Percentiles rank a stretch among this genome's conserved stretches.
Evolutionary conservation across 2,888 invertebrate genomes (phyloP).

Genomic region (Drosophila incognita): DNA sequence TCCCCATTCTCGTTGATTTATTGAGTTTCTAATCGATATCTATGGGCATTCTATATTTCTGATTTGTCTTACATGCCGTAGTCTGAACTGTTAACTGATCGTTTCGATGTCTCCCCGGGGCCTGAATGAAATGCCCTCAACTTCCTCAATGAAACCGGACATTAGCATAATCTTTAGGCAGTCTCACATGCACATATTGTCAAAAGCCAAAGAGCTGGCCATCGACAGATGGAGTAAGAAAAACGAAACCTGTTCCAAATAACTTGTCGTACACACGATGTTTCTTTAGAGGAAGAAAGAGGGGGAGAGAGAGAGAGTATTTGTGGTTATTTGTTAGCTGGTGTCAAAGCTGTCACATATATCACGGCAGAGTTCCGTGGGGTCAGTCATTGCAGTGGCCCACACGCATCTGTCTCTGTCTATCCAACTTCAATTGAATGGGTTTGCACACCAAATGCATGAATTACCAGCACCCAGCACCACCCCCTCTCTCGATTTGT

Average conservation of each 20-base stretch:
- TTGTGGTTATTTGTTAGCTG: constrained; percentile 74
- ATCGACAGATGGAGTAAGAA: constrained; percentile 3
- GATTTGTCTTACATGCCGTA: constrained; percentile 27
- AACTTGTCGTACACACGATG: constrained; percentile 64
- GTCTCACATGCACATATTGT: constrained; percentile 20
- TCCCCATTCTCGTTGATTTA: constrained; percentile 62
- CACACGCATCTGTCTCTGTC: constrained; percentile 69
- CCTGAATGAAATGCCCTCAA: constrained; percentile 70
- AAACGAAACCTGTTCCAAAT: constrained; percentile 73
- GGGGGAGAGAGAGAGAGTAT: not conserved
- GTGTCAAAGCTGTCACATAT: constrained; percentile 82
- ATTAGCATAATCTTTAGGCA: constrained; percentile 69
- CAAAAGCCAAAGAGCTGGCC: constrained; percentile 29
- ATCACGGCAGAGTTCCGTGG: constrained; percentile 72
- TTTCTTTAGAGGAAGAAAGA: constrained; percentile 17
- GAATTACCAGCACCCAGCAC: not conserved
- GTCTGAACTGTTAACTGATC: constrained; percentile 70
- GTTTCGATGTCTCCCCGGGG: constrained; percentile 62
- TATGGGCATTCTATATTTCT: constrained; percentile 43
- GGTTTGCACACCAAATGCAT: constrained; percentile 26
- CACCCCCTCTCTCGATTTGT: constrained; percentile 2
- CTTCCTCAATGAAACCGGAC: constrained; percentile 77
- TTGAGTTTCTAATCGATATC: constrained; percentile 50
- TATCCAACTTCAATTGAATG: constrained; percentile 18
- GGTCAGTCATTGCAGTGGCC: constrained; percentile 68